These are phyloP conservation scores for Dendronephthya gigantea DNA, from an alignment of 64 coral and sea anemone genomes.

Conservation along the genomic window DNA sequence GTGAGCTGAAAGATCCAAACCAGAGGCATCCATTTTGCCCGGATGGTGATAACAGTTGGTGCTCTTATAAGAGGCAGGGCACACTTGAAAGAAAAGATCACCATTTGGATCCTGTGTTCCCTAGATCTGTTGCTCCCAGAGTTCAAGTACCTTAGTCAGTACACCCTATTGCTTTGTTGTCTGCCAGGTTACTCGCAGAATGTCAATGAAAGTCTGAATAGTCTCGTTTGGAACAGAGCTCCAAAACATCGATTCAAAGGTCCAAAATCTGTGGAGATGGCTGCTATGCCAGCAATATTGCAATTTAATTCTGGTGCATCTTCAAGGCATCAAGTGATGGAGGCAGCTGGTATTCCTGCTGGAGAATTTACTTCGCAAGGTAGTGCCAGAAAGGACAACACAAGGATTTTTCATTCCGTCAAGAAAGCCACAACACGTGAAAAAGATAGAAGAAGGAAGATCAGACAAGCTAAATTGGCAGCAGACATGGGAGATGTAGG, in stretches of 20 bases:
- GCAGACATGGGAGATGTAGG: not conserved
- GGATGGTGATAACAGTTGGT: not conserved
- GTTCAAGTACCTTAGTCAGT: constrained; percentile 30
- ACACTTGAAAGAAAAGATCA: not conserved
- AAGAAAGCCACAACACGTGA: constrained; percentile 17
- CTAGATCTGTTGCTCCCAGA: constrained; percentile 20
- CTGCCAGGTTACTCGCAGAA: no score
- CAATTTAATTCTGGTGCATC: constrained; percentile 9
- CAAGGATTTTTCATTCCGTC: constrained; percentile 18
- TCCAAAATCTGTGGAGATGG: constrained; percentile 1
- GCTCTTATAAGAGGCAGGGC: not conserved
- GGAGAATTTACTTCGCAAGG: constrained; percentile 1
- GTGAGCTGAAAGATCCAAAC: not conserved
- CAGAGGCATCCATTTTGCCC: constrained; percentile 13
- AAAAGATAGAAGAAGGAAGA: constrained; percentile 6
- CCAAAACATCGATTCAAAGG: constrained; percentile 17
- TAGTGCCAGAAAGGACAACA: constrained; percentile 20
- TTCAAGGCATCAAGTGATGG: constrained; percentile 19
- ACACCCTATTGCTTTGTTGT: no score
- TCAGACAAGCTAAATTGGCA: constrained; percentile 15
- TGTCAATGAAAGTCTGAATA: no score
- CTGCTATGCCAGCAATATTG: constrained; percentile 17
- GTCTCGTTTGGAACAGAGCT: no score
- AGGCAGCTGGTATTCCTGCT: not conserved
- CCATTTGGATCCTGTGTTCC: constrained; percentile 31